Percentiles rank a stretch among this genome's conserved stretches.
Evolutionary conservation across 2,888 invertebrate genomes (phyloP).

Genomic region (Leptogaster cylindrica): DNA sequence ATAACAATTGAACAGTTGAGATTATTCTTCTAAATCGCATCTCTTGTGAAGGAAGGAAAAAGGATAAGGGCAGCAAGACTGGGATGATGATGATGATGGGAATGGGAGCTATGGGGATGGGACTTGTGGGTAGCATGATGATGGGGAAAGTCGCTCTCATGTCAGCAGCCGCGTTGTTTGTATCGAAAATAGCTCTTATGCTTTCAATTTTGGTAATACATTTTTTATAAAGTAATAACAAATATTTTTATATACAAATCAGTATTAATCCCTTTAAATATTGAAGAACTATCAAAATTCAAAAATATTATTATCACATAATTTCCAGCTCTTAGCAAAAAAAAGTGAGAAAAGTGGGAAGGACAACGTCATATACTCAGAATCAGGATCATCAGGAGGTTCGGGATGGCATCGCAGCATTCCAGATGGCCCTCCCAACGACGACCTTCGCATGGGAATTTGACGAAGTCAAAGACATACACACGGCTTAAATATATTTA

Average conservation of each 20-base stretch:
- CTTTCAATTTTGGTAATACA: conserved; percentile 67
- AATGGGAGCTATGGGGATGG: conserved; percentile 68
- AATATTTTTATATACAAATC: too few relatives aligned
- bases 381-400: conserved; percentile 53
- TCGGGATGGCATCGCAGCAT: conserved; percentile 61
- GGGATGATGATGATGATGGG: conserved; percentile 67
- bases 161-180: conserved; percentile 71
- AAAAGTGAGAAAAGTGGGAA: too few relatives aligned
- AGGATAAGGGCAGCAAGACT: conserved; percentile 60
- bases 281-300: too few relatives aligned
- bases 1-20: background rate
- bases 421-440: conserved; percentile 6
- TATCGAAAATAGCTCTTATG: conserved; percentile 71
- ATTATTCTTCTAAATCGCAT: background rate
- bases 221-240: too few relatives aligned
- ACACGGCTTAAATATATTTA: background rate
- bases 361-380: conserved; percentile 66
- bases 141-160: conserved; percentile 73
- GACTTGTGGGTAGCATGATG: conserved; percentile 67
- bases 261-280: too few relatives aligned
- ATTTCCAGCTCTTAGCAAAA: too few relatives aligned
- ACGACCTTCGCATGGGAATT: background rate
- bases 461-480: background rate
- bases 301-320: too few relatives aligned
- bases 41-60: conserved; percentile 63